Evolutionary conservation across 2,888 invertebrate species (phyloP).

Genomic region (Halictus ligatus): DNA sequence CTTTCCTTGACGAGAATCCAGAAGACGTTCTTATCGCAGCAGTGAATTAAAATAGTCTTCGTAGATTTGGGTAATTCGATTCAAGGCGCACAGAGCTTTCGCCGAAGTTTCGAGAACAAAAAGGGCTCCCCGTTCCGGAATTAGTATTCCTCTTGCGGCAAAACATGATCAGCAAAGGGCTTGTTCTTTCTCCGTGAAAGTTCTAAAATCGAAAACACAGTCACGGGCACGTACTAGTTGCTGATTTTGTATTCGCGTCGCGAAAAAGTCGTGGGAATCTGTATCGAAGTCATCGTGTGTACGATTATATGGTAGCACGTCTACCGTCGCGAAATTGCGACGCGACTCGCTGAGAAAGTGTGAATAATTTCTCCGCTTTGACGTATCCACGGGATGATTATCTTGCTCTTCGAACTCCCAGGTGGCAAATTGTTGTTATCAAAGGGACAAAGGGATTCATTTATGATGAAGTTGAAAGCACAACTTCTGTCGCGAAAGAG

Average conservation of each 20-base stretch:
- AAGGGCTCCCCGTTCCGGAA: not conserved
- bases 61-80: not conserved
- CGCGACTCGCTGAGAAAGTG: not conserved
- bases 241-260: constrained; percentile 36
- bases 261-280: not conserved
- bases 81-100: not conserved
- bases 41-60: not conserved
- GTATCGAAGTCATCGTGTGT: constrained; percentile 13
- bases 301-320: constrained; percentile 6
- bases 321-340: not conserved
- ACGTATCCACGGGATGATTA: not conserved
- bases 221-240: not conserved
- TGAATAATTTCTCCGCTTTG: not conserved
- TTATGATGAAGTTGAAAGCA: not conserved
- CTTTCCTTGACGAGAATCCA: not conserved
- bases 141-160: constrained; percentile 6
- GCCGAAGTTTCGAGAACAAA: not conserved
- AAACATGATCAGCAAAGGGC: not conserved
- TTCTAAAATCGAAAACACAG: not conserved
- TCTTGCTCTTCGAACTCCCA: not conserved
- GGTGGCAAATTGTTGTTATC: not conserved
- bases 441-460: not conserved
- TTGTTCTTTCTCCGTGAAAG: not conserved
- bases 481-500: not conserved
- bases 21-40: not conserved